Base-by-base conservation (phyloP, 2,888 invertebrate genomes). In the Sinodicranocentrus sp. region DNA sequence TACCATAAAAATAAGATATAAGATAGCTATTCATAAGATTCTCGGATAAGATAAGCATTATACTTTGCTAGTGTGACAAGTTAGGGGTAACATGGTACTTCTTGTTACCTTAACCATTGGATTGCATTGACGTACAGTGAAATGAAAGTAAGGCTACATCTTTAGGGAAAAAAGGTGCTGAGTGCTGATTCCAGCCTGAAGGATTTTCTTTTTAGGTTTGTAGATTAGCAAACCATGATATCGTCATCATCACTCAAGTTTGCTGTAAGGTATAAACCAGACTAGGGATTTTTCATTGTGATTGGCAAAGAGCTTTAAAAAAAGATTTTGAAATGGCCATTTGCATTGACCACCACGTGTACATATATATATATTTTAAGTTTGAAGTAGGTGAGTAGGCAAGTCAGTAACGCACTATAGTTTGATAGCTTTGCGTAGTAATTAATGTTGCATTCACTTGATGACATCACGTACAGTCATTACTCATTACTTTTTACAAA, bases 221-320 rank as follows among this genome's bases (percentile, higher is more conserved):
- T 78, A 78, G 70, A 52, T 71, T 71, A 57, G 33, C 73, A 61
- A 61, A 44, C 43, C 33, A 80, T 80, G 72, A 80, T 67, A 59
- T 43, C 54, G 67, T 67, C 57, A 80, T 72, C 25, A 39, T 72
- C 72, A 72, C 48, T 59, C 44, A 48, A 28, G 25, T 43, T 21
- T 63, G 79, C 80, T 80, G 43, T 67, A 73, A 73, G 80, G 57
- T 72, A 80, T 70, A 59, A 77, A 77, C 43, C 13, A 75, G 28
- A 26, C 23, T 21, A 59, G 68, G 57, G 25, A 70, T 19, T 44
- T 68, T 72, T 44, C 17, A 61, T 26, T 82, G 82, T 82, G 82
- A 82, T 82, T 70, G 59, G 82, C 68, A 54, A 75, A 82, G 75
- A 82, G 82, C 82, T 82, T 82, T 82, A 75, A 75, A 57, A 25